These are phyloP conservation scores for Platanista minor DNA, from an alignment of 2,113 vertebrate genomes.

Conservation along the genomic window DNA sequence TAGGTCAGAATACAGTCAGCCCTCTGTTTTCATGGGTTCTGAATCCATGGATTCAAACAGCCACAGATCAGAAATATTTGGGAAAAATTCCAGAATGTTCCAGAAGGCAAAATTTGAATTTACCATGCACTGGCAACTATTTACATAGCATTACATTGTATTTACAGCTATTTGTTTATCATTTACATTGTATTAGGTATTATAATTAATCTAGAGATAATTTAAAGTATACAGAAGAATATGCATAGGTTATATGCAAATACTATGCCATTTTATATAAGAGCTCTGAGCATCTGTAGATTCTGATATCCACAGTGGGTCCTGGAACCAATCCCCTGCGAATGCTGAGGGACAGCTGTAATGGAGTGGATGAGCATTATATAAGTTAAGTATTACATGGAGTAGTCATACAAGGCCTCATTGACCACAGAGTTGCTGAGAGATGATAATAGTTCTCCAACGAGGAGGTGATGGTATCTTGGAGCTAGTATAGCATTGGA, in stretches of 20 bases:
- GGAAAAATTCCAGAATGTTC: neutral
- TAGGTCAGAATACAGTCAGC: neutral
- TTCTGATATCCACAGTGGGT: neutral
- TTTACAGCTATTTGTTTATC: neutral
- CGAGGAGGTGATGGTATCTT: neutral
- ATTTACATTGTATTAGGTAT: neutral
- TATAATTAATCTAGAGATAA: neutral
- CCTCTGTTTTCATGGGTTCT: neutral
- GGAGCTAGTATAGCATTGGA: neutral
- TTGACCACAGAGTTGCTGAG: neutral
- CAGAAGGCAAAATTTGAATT: neutral
- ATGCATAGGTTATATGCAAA: neutral
- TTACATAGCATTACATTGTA: neutral
- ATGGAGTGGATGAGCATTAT: neutral
- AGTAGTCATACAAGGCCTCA: neutral
- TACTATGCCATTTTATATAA: neutral
- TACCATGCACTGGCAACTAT: neutral
- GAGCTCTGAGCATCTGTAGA: neutral
- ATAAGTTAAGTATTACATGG: neutral
- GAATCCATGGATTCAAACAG: neutral
- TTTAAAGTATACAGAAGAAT: neutral
- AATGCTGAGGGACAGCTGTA: neutral
- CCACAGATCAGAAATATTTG: neutral
- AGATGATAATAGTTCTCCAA: neutral
- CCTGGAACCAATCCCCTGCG: neutral